Percentiles rank a stretch among this genome's conserved stretches.
Evolutionary conservation across 2,888 invertebrate genomes (phyloP).

Genomic region (Sisyra terminalis): DNA sequence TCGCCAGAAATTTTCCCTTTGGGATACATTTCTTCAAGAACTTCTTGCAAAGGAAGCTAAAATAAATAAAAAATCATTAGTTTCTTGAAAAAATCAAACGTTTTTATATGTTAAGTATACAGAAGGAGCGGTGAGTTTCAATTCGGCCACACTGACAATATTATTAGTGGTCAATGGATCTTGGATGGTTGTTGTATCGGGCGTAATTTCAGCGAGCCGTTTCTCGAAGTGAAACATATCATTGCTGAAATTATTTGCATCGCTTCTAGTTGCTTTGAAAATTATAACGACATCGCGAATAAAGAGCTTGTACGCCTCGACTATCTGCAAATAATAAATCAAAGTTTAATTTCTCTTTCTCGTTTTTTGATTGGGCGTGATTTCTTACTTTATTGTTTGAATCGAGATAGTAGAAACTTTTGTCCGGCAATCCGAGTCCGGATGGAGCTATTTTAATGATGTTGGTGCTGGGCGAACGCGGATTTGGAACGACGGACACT

Average conservation of each 20-base stretch:
- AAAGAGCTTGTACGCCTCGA: constrained; percentile 30
- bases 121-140: constrained; percentile 25
- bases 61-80: constrained; percentile 13
- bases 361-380: not conserved
- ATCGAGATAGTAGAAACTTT: constrained; percentile 30
- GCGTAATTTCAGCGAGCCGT: constrained; percentile 33
- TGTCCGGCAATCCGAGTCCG: constrained; percentile 35
- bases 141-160: constrained; percentile 25
- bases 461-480: constrained; percentile 25
- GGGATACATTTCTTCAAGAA: constrained; percentile 30
- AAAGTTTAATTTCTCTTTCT: not conserved
- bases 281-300: constrained; percentile 31
- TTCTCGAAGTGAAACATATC: constrained; percentile 36
- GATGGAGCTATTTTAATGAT: constrained; percentile 34
- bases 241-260: constrained; percentile 30
- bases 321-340: constrained; percentile 22
- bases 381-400: constrained; percentile 25
- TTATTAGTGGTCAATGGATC: constrained; percentile 26
- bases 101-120: constrained; percentile 19
- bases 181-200: constrained; percentile 19
- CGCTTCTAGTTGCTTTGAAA: constrained; percentile 27
- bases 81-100: not conserved
- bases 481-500: constrained; percentile 32
- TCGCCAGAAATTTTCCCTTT: constrained; percentile 28
- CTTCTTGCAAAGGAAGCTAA: constrained; percentile 29